Evolutionary conservation across 2,113 vertebrate species (phyloP), one percentile per base, ranked within the genome.

Genomic region (Sturnus vulgaris): DNA sequence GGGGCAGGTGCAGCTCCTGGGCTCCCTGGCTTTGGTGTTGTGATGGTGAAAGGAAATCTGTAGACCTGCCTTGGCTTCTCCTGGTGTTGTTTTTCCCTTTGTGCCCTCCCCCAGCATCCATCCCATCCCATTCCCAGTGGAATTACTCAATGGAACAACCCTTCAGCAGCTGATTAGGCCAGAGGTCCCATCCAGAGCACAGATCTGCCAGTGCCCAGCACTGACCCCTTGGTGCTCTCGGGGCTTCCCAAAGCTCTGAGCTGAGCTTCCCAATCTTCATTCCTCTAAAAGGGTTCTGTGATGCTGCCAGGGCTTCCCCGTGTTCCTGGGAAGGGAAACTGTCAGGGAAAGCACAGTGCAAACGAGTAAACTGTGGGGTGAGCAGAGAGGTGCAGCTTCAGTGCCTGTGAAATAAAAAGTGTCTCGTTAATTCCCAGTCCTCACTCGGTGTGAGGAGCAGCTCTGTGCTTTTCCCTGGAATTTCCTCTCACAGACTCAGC

Each of bases 371-470:
- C 10, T 28, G 8, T 11, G 64, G 33, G 14, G 10, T 42, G 27
- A 35, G 37, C 56, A 3, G 6, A 33, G 85, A 47, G 21, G 22
- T 18, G 15, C 70, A 61, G n/a, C 49, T 60, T 30, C 30, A 25
- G 77, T 6, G 23, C 20, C 40, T 39, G 50, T 28, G 24, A 27
- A 52, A 30, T 31, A 7, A 13, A 2, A 49, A 49, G 11, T 6
- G 24, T 11, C 30, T 16, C 47, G 5, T 16, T 21, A 11, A 17
- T 52, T 61, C 46, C 16, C 37, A 3, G 7, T 12, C 0, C 0
- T 42, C 1, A 1, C 47, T 5, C 0, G 0, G 15, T 2, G 13
- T 9, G 23, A 61, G 37, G n/a, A 66, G 46, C 5, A 37, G 50
- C 50, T 33, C 66, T 63, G n/a, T 25, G 69, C 55, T 82, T 22